Evolutionary conservation across 2,888 invertebrate genomes (phyloP), one percentile per base, ranked within the genome.

Genomic region (Mythimna pallens): DNA sequence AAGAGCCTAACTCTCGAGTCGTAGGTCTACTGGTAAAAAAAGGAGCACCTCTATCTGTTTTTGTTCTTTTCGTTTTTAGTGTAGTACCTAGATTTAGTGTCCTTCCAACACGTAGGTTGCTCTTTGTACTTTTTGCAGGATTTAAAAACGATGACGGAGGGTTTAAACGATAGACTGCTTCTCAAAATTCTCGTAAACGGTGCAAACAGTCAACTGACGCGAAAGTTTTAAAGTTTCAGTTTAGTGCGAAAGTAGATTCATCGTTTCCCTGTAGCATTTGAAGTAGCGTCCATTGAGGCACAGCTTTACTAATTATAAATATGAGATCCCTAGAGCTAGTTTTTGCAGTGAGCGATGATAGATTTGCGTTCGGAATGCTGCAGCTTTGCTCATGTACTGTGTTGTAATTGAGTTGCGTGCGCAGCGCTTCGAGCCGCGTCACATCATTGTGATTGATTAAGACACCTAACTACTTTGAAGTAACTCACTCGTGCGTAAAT

Each of bases 281-380:
- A 12, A 43, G 50, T n/a, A 2, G 10, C 36, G 20, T 52, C n/a
- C 20, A 61, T 43, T 79, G 55, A 58, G 34, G 22, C 34, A 3
- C 20, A 68, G 52, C 59, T 72, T 69, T 54, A 55, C 12, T 69
- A 20, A 69, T 73, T 61, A 77, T 55, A 34, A 65, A 55, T 50
- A 47, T 65, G 40, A 65, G 40, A 76, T 76, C 36, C 20, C 12
- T 68, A 43, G 59, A 81, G 58, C 34, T 52, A 17, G 72, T 77
- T 77, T 67, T 69, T 77, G 69, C 57, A 40, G 30, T 20, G 5
- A 40, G 10, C 40, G 59, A 80, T 81, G 78, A 64, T 80, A 77
- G 65, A 69, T 70, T 73, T 67, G 59, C 47, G 43, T 57, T 34
- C 17, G 34, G 57, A 66, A 47, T 77, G 47, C 20, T 58, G 25